phyloP scores from a whole-genome alignment of 2,113 vertebrate species.

The Xenopus borealis region DNA sequence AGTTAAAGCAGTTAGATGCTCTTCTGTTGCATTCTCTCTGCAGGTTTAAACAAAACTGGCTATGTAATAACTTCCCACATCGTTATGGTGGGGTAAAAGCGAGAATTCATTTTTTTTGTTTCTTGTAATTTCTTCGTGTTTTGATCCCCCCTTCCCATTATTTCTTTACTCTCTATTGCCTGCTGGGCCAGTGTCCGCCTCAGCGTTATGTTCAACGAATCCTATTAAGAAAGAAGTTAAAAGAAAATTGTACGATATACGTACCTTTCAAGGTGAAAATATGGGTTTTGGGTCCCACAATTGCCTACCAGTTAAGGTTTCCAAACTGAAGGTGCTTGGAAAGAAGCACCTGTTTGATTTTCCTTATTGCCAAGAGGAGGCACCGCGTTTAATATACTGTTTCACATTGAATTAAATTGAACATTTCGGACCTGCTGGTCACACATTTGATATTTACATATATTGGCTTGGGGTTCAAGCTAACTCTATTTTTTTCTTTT shows the following conservation, averaged over 20 bases:
- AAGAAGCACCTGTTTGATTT: constrained; percentile 56
- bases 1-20: neutral
- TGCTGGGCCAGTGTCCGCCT: constrained; percentile 68
- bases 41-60: constrained; percentile 66
- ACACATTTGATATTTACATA: constrained; percentile 79
- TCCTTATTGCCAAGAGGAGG: constrained; percentile 80
- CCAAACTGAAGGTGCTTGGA: constrained; percentile 72
- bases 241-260: constrained; percentile 17
- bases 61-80: constrained; percentile 80
- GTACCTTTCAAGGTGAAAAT: constrained; percentile 20
- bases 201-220: constrained; percentile 65
- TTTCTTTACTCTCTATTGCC: constrained; percentile 42
- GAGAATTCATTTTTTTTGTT: constrained; percentile 63
- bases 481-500: constrained; percentile 44
- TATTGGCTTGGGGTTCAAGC: constrained; percentile 83
- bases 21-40: constrained; percentile 28
- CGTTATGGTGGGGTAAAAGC: constrained; percentile 81
- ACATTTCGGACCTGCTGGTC: constrained; percentile 82
- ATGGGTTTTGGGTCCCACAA: constrained; percentile 63
- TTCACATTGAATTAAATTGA: constrained; percentile 86
- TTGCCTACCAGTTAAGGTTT: constrained; percentile 82
- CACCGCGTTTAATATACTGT: constrained; percentile 79
- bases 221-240: constrained; percentile 35
- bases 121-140: constrained; percentile 56
- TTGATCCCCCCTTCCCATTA: constrained; percentile 50